Evolutionary conservation across 1,140 invertebrate species (phyloP).

Genomic region (Riptortus pedestris): DNA sequence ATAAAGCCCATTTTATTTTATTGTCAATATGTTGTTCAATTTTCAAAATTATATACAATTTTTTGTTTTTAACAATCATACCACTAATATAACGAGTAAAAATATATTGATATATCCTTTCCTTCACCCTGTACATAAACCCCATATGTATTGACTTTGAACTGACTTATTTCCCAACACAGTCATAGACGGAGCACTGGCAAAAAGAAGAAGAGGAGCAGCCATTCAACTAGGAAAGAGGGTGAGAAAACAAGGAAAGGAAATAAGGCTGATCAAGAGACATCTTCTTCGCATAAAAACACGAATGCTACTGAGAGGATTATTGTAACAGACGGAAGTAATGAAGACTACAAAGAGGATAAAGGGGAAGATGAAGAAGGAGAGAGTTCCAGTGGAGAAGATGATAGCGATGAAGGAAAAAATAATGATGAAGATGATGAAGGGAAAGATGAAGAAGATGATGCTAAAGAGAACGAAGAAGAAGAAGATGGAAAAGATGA

Average conservation of each 20-base stretch:
- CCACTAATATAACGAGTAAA: no score
- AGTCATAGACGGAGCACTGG: neutral
- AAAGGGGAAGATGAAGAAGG: slow-evolving; percentile 7
- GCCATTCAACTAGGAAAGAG: neutral
- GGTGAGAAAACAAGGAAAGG: no score
- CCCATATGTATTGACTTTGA: neutral
- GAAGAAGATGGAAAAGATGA: slow-evolving; percentile 22
- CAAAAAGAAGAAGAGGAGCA: neutral
- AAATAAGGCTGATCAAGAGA: no score
- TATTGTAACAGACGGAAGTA: slow-evolving; percentile 10
- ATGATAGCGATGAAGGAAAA: slow-evolving; percentile 6
- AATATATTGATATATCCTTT: no score
- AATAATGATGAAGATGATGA: slow-evolving; percentile 16
- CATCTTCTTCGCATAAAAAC: no score
- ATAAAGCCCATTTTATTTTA: no score
- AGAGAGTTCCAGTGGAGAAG: neutral
- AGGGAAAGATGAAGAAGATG: slow-evolving; percentile 20
- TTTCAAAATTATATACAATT: no score
- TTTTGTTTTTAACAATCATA: no score
- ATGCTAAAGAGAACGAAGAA: neutral
- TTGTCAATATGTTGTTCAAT: no score
- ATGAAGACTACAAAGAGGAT: slow-evolving; percentile 10
- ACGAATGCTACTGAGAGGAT: no score
- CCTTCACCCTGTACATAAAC: neutral
- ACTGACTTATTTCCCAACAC: slow-evolving; percentile 12